Percentiles rank a stretch among this genome's conserved stretches.
These are phyloP conservation scores for Brachypterus glaber DNA, from an alignment of 2,888 invertebrate species.

Conservation along the genomic window DNA sequence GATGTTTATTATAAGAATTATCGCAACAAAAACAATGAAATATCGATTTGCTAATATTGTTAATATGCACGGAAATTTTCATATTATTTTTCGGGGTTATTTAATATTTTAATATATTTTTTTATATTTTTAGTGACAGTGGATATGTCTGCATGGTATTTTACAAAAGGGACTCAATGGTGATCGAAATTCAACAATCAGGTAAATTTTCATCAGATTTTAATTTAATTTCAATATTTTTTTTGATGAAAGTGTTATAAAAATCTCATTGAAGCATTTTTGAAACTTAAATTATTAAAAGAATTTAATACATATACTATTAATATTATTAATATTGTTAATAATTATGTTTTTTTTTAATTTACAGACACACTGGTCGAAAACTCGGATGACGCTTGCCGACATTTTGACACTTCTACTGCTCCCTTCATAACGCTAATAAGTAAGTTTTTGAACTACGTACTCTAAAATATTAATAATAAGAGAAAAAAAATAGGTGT, in stretches of 20 bases:
- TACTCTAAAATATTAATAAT: neutral
- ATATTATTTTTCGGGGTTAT: too few relatives aligned
- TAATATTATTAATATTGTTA: too few relatives aligned
- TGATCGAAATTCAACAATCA: slow-evolving; percentile 65
- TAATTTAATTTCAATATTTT: too few relatives aligned
- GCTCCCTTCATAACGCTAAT: slow-evolving; percentile 55
- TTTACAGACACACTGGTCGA: slow-evolving; percentile 40
- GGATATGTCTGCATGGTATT: slow-evolving; percentile 72
- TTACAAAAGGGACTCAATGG: slow-evolving; percentile 57
- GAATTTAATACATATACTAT: too few relatives aligned
- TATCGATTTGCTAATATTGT: too few relatives aligned
- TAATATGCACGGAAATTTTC: too few relatives aligned
- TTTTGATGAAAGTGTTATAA: too few relatives aligned
- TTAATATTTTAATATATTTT: neutral
- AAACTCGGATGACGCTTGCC: slow-evolving; percentile 59
- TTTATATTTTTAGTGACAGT: slow-evolving; percentile 54
- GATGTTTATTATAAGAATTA: too few relatives aligned
- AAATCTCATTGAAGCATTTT: too few relatives aligned
- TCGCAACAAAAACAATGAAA: too few relatives aligned
- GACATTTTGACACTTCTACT: slow-evolving; percentile 43
- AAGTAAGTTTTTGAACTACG: slow-evolving; percentile 44
- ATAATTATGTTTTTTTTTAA: slow-evolving; percentile 6
- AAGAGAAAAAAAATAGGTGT: neutral
- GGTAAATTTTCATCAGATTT: slow-evolving; percentile 34
- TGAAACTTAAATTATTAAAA: too few relatives aligned